phyloP scores from a whole-genome alignment of 2,888 invertebrate genomes.

The Rhogogaster chlorosoma region DNA sequence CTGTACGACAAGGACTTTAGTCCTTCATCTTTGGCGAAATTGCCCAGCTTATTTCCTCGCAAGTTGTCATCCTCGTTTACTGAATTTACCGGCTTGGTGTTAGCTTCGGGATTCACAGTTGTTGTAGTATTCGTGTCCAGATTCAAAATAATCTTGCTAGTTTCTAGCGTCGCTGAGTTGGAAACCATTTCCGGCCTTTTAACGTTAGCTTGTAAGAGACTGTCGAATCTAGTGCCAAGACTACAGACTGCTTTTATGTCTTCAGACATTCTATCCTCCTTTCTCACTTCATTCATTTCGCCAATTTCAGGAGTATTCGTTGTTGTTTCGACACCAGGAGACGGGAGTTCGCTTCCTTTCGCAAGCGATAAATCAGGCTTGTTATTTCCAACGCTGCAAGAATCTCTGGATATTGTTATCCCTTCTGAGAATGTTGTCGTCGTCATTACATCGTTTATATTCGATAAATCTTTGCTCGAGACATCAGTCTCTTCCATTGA shows the following conservation, averaged over 20 bases:
- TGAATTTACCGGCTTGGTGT: conserved; percentile 19
- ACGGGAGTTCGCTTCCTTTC: conserved; percentile 42
- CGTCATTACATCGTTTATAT: conserved; percentile 3
- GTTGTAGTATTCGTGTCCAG: conserved; percentile 76
- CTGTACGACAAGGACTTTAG: conserved; percentile 70
- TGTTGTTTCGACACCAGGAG: background rate
- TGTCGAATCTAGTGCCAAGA: conserved; percentile 69
- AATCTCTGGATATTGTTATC: conserved; percentile 1
- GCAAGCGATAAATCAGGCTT: conserved; percentile 35
- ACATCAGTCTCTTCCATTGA: background rate
- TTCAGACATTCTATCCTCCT: conserved; percentile 57
- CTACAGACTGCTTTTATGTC: conserved; percentile 68
- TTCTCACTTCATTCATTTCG: conserved; percentile 59
- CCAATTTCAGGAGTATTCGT: conserved; percentile 19
- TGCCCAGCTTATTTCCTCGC: conserved; percentile 49
- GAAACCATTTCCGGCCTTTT: conserved; percentile 63
- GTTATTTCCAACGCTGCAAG: conserved; percentile 32
- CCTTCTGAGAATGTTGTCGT: conserved; percentile 1
- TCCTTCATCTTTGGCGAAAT: conserved; percentile 57
- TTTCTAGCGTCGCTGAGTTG: conserved; percentile 60
- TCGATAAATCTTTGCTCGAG: background rate
- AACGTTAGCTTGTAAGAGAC: conserved; percentile 64
- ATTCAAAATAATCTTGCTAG: conserved; percentile 72
- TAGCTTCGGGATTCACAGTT: conserved; percentile 70
- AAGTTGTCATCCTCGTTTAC: conserved; percentile 42